Conservation (phyloP, 2,888 invertebrate genomes). For the Hartigia nigra region DNA sequence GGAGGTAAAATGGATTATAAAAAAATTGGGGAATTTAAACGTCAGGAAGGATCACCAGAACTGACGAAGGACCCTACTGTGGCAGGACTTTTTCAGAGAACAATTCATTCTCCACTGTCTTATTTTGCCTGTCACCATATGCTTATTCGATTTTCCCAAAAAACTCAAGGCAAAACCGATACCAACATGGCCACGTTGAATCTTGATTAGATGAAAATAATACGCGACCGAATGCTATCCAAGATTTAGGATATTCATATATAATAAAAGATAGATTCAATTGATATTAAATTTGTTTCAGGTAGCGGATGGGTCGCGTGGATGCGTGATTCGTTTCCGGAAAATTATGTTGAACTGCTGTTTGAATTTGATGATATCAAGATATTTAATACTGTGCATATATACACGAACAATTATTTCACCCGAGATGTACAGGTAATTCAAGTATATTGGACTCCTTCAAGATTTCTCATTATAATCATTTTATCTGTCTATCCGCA, state of each 20-base stretch:
- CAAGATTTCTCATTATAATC: not conserved
- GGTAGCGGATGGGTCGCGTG: slow-evolving; percentile 84
- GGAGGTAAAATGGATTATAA: not conserved
- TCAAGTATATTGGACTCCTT: slow-evolving; percentile 15
- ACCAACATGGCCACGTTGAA: not conserved
- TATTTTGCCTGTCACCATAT: not conserved
- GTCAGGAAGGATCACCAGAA: not conserved
- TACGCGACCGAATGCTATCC: not conserved
- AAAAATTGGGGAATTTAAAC: not conserved
- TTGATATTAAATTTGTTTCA: slow-evolving; percentile 42
- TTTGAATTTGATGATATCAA: slow-evolving; percentile 79
- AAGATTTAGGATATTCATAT: not conserved
- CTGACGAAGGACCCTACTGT: not conserved
- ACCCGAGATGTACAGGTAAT: slow-evolving; percentile 75
- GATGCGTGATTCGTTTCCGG: slow-evolving; percentile 71
- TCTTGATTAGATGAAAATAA: not conserved
- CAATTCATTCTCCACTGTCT: not conserved
- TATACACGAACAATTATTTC: slow-evolving; percentile 79
- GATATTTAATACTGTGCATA: slow-evolving; percentile 75
- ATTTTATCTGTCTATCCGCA: not conserved
- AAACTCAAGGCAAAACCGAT: not conserved
- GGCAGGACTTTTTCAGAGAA: not conserved
- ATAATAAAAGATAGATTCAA: not conserved
- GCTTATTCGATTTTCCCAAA: not conserved
- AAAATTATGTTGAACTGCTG: slow-evolving; percentile 73